Evolutionary conservation across 2,113 vertebrate species (phyloP).

Genomic region (Chloebia gouldiae): DNA sequence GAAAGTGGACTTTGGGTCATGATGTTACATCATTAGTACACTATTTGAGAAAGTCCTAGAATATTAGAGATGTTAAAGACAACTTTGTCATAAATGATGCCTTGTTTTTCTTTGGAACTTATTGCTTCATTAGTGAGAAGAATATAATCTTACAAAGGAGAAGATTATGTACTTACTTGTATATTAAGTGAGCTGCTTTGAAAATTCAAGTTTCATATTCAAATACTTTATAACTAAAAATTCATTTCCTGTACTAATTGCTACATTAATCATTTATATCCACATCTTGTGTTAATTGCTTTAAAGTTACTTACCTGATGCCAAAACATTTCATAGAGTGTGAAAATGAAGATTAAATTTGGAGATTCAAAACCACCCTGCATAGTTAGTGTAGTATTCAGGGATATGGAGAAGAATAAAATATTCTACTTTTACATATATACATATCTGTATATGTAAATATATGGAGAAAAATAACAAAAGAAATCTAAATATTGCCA

Average conservation of each 20-base stretch:
- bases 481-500: neutral
- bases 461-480: neutral
- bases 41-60: neutral
- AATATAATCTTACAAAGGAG: neutral
- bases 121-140: neutral
- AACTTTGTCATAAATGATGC: neutral
- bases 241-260: neutral
- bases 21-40: neutral
- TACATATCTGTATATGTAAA: fast-evolving
- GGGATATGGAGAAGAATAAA: neutral
- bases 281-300: neutral
- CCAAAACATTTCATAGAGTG: neutral
- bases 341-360: neutral
- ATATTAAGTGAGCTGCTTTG: neutral
- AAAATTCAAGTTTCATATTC: neutral
- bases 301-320: neutral
- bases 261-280: neutral
- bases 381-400: neutral
- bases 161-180: neutral
- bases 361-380: fast-evolving
- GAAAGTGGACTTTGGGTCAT: neutral
- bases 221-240: neutral
- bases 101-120: neutral
- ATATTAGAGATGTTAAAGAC: neutral
- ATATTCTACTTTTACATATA: neutral